Evolutionary conservation across 2,113 vertebrate species (phyloP), one percentile per base, ranked within the genome.

Genomic region (Anser cygnoides): DNA sequence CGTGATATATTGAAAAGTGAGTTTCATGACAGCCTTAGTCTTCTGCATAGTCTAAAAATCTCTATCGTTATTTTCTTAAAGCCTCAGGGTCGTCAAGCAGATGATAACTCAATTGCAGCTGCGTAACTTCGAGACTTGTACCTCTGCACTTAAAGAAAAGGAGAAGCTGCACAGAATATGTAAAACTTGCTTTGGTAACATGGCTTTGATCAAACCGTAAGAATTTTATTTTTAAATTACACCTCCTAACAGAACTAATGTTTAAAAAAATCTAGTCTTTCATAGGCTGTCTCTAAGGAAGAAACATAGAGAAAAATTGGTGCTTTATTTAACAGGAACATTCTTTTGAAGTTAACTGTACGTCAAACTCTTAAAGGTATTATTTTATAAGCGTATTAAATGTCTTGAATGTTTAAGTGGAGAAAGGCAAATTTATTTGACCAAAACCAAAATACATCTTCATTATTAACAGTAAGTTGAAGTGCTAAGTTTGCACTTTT

Each of bases 51-150:
- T 76, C 63, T 87, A 63, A 66, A 49, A 43, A 6, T 82, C 5
- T 65, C 12, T 37, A 2, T 61, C 50, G 90, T 85, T 73, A 21
- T 49, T 85, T 84, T 37, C 49, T 73, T 96, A 76, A 97, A 99
- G 99, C 99, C 99, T 89, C 99, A 99, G 95, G 99, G 99, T 91
- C 98, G 99, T 46, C 98, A 98, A 52, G 63, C 91, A 84, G 99
- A 99, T 49, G 99, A 99, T 5, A 95, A 97, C 85, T 99, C 98
- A 2, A 99, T 99, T 39, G 99, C 98, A 58, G 99, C 99, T 57
- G 99, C 99, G 0, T 99, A 97, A 98, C 26, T 29, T 44, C 7
- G 18, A 52, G 54, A 96, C 68, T 65, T 17, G 63, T 70, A 95
- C 66, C 33, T 73, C 95, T 73, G 54, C 87, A 84, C 91, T 74